Evolutionary conservation across 2,113 vertebrate species (phyloP), one percentile per base, ranked within the genome.

Genomic region (Oncorhynchus keta): DNA sequence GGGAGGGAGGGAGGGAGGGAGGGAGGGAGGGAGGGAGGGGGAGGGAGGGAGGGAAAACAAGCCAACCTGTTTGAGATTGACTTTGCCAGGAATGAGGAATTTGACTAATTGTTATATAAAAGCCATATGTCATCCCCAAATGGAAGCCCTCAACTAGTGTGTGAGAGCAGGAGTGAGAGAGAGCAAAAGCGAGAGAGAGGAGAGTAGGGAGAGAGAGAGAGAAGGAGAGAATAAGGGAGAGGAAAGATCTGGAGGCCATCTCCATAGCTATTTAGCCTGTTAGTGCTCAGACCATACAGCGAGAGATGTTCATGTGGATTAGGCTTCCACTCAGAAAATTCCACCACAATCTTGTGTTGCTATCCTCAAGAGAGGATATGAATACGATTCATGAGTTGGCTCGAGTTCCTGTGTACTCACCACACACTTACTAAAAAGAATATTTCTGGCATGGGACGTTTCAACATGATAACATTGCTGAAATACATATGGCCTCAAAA

Each of bases 41-140:
- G 28, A 18, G 45, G 62, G 59, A n/a, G 39, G 26, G 16, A 69
- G 26, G 71, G n/a, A 57, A 62, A 69, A 75, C 45, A 76, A 75
- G 72, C 70, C 84, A 88, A 91, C 88, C 89, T 90, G 89, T 85
- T 85, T 75, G 67, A 78, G 74, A 80, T 69, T 75, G 68, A 84
- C 62, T 68, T 73, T 81, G 81, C 82, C 82, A 83, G 75, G 81
- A 76, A 88, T 45, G 24, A 86, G 81, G 82, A 82, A 87, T 88
- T 84, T 86, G 75, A 88, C 83, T 82, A 86, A 88, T 83, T 89
- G 69, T 84, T 83, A 77, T 87, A 85, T 86, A 76, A 89, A 89
- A 89, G 79, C 87, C 88, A 90, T 81, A 88, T 90, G 87, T 90
- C 79, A 75, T 83, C 76, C 73, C 78, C 66, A 67, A 68, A 79